Conservation (phyloP, 2,113 vertebrate species). For the Drymodes brunneopygia region DNA sequence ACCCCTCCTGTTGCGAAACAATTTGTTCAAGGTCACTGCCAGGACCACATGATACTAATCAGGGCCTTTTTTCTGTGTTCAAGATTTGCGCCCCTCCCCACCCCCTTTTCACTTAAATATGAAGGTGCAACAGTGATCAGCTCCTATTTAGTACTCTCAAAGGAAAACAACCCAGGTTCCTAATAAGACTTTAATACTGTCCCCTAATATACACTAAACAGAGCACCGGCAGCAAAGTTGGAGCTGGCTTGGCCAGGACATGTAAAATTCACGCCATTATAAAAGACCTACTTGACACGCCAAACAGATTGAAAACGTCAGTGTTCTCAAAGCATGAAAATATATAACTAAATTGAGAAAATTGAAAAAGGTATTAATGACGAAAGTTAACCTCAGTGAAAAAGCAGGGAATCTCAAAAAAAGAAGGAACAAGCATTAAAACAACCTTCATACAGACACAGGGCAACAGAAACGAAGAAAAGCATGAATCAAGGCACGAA, state of each 20-base stretch:
- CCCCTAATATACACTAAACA: accelerated
- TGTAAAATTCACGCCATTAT: accelerated
- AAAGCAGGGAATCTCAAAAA: no score
- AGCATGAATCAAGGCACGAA: no score
- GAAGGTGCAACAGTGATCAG: accelerated
- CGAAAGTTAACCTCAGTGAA: no score
- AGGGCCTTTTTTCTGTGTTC: accelerated
- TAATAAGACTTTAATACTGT: accelerated
- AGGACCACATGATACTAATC: accelerated
- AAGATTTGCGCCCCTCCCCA: not conserved
- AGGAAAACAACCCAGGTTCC: not conserved
- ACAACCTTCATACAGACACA: accelerated
- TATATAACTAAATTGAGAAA: no score
- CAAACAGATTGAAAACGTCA: accelerated
- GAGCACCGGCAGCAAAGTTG: accelerated
- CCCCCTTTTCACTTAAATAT: accelerated
- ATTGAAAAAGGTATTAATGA: no score
- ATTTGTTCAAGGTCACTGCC: accelerated
- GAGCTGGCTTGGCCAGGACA: accelerated
- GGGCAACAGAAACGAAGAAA: no score
- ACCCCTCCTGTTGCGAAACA: accelerated
- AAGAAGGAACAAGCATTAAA: no score
- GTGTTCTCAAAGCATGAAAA: accelerated
- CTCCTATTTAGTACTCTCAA: accelerated
- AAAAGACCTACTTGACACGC: accelerated